These are phyloP conservation scores for Andinoacara biseriatus DNA, from an alignment of 2,113 vertebrate genomes.

Conservation along the genomic window DNA sequence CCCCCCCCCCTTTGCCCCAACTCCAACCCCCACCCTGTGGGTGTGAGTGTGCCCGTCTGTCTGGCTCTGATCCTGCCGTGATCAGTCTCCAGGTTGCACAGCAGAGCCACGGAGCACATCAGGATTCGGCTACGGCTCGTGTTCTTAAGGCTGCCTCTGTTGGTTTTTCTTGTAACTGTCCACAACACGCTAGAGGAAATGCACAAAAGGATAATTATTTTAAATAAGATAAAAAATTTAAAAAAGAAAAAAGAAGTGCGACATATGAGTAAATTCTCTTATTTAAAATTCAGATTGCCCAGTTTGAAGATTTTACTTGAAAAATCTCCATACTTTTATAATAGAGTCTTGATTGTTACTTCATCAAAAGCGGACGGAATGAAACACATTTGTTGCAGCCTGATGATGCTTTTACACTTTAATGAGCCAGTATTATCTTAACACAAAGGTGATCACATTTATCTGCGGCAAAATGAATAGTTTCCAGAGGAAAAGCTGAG, in stretches of 20 bases:
- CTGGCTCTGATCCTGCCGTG: conserved; percentile 27
- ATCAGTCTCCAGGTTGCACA: conserved; percentile 29
- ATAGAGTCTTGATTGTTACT: not conserved
- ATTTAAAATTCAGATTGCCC: not conserved
- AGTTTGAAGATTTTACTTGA: not conserved
- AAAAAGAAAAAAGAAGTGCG: not conserved
- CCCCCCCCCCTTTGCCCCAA: conserved; percentile 19
- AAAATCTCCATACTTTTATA: not conserved
- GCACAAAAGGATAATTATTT: not conserved
- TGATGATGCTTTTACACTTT: not conserved
- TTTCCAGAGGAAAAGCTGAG: not conserved
- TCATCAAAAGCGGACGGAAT: not conserved
- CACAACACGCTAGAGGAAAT: not conserved
- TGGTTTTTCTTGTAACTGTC: conserved; percentile 14
- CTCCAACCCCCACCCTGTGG: conserved; percentile 8
- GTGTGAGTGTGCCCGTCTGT: not conserved
- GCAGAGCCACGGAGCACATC: conserved; percentile 24
- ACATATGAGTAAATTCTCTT: not conserved
- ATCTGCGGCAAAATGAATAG: not conserved
- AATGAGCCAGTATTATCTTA: conserved; percentile 3
- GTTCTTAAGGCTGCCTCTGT: not conserved
- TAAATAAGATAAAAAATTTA: not conserved
- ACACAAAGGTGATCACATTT: not conserved
- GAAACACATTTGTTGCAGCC: not conserved
- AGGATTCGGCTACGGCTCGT: conserved; percentile 22